Evolutionary conservation across 2,888 invertebrate genomes (phyloP).

Genomic region (Rotaria magnacalcarata): DNA sequence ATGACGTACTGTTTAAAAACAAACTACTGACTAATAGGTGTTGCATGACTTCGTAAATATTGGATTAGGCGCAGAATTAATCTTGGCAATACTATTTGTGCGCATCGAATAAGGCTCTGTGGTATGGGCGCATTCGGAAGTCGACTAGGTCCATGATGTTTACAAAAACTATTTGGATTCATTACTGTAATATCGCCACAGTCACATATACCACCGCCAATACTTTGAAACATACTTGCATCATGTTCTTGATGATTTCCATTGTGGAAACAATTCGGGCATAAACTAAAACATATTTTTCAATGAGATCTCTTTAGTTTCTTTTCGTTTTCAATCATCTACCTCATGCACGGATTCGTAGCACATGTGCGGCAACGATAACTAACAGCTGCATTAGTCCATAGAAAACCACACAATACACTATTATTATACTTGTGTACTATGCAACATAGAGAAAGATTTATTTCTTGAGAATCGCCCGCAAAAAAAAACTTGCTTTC

Average conservation of each 20-base stretch:
- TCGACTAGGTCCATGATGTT: slow-evolving; percentile 8
- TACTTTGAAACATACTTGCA: neutral
- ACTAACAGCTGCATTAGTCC: neutral
- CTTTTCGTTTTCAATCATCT: neutral
- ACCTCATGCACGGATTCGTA: slow-evolving; percentile 11
- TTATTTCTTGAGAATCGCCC: neutral
- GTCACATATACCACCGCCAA: neutral
- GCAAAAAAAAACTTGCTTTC: neutral
- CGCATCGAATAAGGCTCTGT: neutral
- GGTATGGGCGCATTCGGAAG: neutral
- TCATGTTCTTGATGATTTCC: neutral
- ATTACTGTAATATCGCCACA: slow-evolving; percentile 1
- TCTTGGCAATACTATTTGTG: neutral
- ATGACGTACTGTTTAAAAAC: neutral
- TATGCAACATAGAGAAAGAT: neutral
- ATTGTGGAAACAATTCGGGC: neutral
- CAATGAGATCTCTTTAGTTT: no score
- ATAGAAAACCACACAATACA: neutral
- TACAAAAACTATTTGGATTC: neutral
- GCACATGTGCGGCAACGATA: slow-evolving; percentile 9
- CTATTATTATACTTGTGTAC: neutral
- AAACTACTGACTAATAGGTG: neutral
- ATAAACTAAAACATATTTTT: neutral
- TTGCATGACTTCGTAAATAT: neutral
- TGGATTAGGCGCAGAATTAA: neutral